A percentile compares a stretch with the other conserved stretches of the same genome.
Evolutionary conservation across 2,113 vertebrate genomes (phyloP).

Genomic region (Heterochromis multidens): DNA sequence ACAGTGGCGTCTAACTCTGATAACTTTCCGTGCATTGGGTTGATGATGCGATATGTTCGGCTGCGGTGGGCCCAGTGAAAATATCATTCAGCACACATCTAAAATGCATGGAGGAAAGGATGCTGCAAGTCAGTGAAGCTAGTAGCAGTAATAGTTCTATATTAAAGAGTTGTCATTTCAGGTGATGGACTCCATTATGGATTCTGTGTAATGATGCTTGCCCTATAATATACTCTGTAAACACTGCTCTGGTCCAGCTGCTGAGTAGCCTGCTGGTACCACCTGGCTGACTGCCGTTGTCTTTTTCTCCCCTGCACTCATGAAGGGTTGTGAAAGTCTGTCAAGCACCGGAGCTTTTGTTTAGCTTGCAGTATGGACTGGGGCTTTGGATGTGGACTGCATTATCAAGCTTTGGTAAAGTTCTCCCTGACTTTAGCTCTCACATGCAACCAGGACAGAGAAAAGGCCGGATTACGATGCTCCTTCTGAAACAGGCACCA

Average conservation of each 20-base stretch:
- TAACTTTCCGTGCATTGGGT: not conserved
- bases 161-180: constrained; percentile 43
- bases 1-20: not conserved
- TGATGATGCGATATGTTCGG: not conserved
- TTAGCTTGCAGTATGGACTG: not conserved
- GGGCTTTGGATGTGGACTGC: constrained; percentile 3
- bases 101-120: not conserved
- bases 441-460: not conserved
- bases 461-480: constrained; percentile 25
- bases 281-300: not conserved
- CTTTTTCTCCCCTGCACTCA: not conserved
- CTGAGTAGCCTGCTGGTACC: not conserved
- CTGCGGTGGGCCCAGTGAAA: not conserved
- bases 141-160: not conserved
- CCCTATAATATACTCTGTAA: constrained; percentile 39
- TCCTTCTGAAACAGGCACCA: constrained; percentile 32
- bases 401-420: constrained; percentile 11
- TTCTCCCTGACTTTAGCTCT: constrained; percentile 22
- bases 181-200: constrained; percentile 17
- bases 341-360: not conserved
- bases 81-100: not conserved
- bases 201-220: constrained; percentile 49
- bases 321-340: not conserved
- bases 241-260: constrained; percentile 18
- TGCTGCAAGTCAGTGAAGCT: not conserved